Evolutionary conservation across 2,113 vertebrate species (phyloP).

Genomic region (Dascyllus trimaculatus): DNA sequence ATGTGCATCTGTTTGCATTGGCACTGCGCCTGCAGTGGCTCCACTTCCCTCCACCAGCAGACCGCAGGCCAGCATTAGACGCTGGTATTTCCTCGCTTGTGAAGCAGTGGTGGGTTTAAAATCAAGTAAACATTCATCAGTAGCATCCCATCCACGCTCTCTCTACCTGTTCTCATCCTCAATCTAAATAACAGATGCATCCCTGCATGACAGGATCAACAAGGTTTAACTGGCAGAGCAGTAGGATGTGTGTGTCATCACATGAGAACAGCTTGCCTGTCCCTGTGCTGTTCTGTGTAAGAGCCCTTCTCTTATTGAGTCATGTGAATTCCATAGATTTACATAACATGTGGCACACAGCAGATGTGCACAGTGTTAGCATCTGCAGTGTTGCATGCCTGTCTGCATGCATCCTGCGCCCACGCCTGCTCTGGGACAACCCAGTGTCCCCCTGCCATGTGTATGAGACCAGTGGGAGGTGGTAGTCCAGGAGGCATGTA

Average conservation of each 20-base stretch:
- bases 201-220: background rate
- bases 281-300: too few relatives aligned
- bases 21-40: slow-evolving; percentile 40
- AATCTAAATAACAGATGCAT: background rate
- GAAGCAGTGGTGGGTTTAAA: background rate
- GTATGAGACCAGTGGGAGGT: background rate
- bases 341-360: background rate
- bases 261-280: too few relatives aligned
- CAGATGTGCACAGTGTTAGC: background rate
- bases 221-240: background rate
- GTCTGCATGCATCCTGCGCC: background rate
- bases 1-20: slow-evolving; percentile 48
- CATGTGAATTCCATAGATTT: slow-evolving; percentile 4
- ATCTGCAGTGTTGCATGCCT: slow-evolving; percentile 18
- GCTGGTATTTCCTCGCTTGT: slow-evolving; percentile 10
- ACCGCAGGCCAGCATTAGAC: slow-evolving; percentile 18
- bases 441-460: slow-evolving; percentile 20
- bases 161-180: too few relatives aligned
- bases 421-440: background rate
- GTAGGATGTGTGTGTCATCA: background rate
- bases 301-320: background rate
- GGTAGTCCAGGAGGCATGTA: background rate
- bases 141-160: background rate
- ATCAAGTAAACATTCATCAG: background rate
- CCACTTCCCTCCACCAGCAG: slow-evolving; percentile 32